Evolutionary conservation across 2,888 invertebrate genomes (phyloP).

Genomic region (Coremacera marginata): DNA sequence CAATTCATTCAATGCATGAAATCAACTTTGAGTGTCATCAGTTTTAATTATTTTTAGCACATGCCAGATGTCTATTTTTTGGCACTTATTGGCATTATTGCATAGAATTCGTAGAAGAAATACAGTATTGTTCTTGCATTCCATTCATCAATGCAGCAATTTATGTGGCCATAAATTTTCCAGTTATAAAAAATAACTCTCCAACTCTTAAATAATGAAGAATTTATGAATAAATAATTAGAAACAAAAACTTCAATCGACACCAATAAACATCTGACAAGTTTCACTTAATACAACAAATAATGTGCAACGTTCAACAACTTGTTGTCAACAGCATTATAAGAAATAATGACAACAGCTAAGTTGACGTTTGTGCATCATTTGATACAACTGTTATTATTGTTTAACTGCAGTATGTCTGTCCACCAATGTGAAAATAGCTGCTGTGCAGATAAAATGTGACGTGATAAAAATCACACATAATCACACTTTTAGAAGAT

Average conservation of each 20-base stretch:
- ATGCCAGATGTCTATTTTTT: background rate
- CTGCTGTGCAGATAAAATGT: no score
- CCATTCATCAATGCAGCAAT: background rate
- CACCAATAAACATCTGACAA: background rate
- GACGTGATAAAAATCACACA: no score
- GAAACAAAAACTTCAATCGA: background rate
- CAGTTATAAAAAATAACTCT: background rate
- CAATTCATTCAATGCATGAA: background rate
- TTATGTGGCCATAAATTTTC: background rate
- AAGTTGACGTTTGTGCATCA: background rate
- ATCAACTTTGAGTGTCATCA: slow-evolving; percentile 7
- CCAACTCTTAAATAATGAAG: background rate
- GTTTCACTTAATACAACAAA: background rate
- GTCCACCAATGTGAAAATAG: no score
- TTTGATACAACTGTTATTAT: background rate
- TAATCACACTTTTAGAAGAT: no score
- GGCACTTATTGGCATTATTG: background rate
- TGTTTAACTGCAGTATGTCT: no score
- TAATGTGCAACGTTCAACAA: background rate
- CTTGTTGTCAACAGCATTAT: background rate
- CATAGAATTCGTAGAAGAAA: background rate
- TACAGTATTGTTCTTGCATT: background rate
- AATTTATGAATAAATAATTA: background rate
- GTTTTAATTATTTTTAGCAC: slow-evolving; percentile 10
- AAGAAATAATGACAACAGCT: background rate